A percentile compares a stretch with the other conserved stretches of the same genome.
Evolutionary conservation across 2,888 invertebrate species (phyloP).

Genomic region (Leptarthrus brevirostris): DNA sequence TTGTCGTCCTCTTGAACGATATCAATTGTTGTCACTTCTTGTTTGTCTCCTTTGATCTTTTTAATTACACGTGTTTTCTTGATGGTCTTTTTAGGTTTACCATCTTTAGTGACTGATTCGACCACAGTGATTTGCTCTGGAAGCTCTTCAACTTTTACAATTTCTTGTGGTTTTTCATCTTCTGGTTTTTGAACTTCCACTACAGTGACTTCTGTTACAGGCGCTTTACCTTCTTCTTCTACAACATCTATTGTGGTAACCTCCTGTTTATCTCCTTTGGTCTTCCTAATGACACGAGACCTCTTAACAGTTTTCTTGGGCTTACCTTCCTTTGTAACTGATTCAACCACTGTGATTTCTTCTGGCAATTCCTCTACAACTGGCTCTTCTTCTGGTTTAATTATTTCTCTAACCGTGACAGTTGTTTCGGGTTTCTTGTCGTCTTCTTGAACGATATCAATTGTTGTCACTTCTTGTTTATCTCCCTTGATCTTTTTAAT

Average conservation of each 20-base stretch:
- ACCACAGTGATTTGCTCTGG: constrained; percentile 57
- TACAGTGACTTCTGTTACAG: constrained; percentile 61
- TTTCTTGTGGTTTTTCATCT: constrained; percentile 56
- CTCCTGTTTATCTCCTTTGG: constrained; percentile 53
- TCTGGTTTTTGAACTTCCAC: constrained; percentile 58
- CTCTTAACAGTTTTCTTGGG: constrained; percentile 55
- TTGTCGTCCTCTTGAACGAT: constrained; percentile 65
- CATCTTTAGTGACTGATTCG: constrained; percentile 57
- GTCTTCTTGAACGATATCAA: constrained; percentile 64
- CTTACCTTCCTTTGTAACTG: constrained; percentile 53
- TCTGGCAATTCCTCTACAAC: constrained; percentile 62
- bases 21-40: constrained; percentile 65
- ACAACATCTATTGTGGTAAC: constrained; percentile 59
- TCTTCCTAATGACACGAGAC: constrained; percentile 60
- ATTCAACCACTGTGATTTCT: constrained; percentile 61
- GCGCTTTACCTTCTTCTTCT: constrained; percentile 62
- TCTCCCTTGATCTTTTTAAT: constrained; percentile 51
- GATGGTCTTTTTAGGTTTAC: constrained; percentile 60
- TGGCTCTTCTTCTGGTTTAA: constrained; percentile 56
- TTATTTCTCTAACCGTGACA: constrained; percentile 61
- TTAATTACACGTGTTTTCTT: constrained; percentile 62
- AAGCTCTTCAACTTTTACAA: constrained; percentile 55
- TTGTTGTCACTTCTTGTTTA: constrained; percentile 62
- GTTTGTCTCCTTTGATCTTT: constrained; percentile 63
- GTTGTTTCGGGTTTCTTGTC: constrained; percentile 63